Percentiles rank a stretch among this genome's conserved stretches.
phyloP scores from a whole-genome alignment of 2,113 vertebrate species.

The Uria lomvia region DNA sequence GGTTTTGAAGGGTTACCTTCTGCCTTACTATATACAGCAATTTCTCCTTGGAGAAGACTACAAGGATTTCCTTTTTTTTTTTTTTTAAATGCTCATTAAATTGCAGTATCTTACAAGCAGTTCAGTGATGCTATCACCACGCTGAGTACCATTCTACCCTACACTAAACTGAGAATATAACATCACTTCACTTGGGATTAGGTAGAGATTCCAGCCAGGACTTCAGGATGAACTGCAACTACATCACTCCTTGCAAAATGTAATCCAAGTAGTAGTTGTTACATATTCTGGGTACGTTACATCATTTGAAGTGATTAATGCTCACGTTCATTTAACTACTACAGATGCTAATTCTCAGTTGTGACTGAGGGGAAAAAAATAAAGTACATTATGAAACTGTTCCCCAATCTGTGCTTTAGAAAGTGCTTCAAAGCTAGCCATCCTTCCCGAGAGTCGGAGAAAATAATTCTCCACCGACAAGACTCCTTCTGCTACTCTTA shows the following conservation, averaged over 20 bases:
- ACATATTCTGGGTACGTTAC: background rate
- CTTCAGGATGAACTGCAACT: background rate
- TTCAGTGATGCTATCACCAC: background rate
- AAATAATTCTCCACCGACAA: background rate
- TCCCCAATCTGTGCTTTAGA: background rate
- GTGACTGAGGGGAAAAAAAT: background rate
- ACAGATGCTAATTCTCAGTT: background rate
- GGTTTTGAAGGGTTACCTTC: background rate
- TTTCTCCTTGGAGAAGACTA: background rate
- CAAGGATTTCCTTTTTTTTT: background rate
- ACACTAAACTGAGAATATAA: background rate
- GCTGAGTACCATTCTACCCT: background rate
- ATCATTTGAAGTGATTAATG: background rate
- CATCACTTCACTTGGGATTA: background rate
- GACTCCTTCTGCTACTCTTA: background rate
- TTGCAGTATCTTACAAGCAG: background rate
- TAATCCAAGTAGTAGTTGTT: background rate
- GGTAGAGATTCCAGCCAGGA: background rate
- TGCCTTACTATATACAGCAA: background rate
- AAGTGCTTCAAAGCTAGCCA: background rate
- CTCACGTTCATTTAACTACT: background rate
- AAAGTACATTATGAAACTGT: background rate
- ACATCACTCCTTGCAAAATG: background rate
- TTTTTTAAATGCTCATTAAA: background rate
- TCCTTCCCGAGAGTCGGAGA: background rate